These are phyloP conservation scores for Zaprionus camerounensis DNA, from an alignment of 1,140 invertebrate species.

Conservation along the genomic window DNA sequence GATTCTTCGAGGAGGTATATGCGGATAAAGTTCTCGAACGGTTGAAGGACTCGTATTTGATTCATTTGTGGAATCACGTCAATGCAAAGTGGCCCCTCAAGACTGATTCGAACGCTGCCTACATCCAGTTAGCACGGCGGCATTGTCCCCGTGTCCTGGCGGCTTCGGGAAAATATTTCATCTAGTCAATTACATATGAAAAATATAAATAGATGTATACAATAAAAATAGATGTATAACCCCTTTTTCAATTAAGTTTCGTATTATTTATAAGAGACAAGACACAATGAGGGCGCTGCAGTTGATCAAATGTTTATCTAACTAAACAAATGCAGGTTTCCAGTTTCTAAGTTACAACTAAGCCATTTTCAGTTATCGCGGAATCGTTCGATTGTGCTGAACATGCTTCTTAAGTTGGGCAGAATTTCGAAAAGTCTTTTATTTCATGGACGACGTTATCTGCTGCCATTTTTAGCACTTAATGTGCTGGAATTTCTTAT, in stretches of 20 bases:
- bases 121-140: neutral
- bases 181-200: neutral
- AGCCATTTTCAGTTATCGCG: neutral
- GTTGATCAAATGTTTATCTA: neutral
- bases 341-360: neutral
- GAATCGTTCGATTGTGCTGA: neutral
- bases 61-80: conserved; percentile 1
- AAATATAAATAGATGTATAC: neutral
- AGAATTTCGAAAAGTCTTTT: neutral
- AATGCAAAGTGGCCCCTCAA: neutral
- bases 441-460: neutral
- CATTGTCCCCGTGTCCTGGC: conserved; percentile 1
- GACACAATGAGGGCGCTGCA: neutral
- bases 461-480: neutral
- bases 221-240: neutral
- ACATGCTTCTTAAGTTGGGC: neutral
- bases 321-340: neutral
- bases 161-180: neutral
- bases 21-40: neutral
- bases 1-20: neutral
- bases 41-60: conserved; percentile 6
- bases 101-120: conserved; percentile 57
- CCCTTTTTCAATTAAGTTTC: neutral
- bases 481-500: neutral
- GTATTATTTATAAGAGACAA: neutral